Evolutionary conservation across 2,797 vertebrate genomes (phyloP), one percentile per base, ranked within the genome.

Genomic region (Schizopygopsis malacanthus): DNA sequence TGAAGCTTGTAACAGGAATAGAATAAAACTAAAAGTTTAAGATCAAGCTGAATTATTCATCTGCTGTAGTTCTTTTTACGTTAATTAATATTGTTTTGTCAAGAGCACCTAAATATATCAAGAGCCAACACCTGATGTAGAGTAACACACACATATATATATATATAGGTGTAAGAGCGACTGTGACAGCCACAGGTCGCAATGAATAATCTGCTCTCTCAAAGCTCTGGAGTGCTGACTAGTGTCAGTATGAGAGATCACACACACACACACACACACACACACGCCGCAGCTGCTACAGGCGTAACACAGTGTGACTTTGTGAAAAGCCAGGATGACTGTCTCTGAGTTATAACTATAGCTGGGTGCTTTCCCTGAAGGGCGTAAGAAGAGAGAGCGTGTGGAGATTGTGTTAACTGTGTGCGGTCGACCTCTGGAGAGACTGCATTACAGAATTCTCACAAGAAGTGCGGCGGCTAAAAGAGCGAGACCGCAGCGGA

Each of bases 321-420:
- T 85, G 76, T 72, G 83, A 71, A 84, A 79, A 85, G 76, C 83
- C 67, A 79, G 76, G 41, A 79, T 79, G 83, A 79, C 83, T 79
- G 83, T 79, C 65, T 85, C 83, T 79, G 83, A 79, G 83, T 85
- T 85, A 85, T 71, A 85, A 79, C 83, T 85, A 37, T 72, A 79
- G 63, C 50, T 39, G 4, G 18, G 52, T 79, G 65, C 71, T 43
- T 39, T 52, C 25, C 52, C 52, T 13, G 28, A 85, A 85, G 83
- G 83, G 50, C 83, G 61, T 16, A 25, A 71, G 65, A 79, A 50
- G n/a, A 79, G 50, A 33, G 65, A 70, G 81, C 0, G 37, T 79
- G 82, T 79, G 69, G 73, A 77, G 73, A 84, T 69, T 69, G 73
- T 69, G 47, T 84, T 84, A 84, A 67, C 73, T 28, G 59, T 78